Conservation (phyloP, 2,113 vertebrate genomes). For the Egretta garzetta region DNA sequence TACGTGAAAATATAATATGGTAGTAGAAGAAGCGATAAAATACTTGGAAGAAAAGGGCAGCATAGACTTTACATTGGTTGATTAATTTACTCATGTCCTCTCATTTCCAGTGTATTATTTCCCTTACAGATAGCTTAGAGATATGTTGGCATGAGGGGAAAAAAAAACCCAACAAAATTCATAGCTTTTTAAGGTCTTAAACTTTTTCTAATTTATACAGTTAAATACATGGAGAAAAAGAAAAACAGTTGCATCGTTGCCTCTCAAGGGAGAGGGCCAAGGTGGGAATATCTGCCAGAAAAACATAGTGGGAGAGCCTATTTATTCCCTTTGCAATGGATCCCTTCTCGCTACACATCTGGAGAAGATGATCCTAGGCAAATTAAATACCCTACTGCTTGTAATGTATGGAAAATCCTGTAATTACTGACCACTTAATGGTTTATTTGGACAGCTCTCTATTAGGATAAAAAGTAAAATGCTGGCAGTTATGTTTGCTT, state of each 20-base stretch:
- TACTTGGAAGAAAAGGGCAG: neutral
- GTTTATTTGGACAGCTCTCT: neutral
- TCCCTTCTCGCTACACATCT: neutral
- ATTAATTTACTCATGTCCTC: neutral
- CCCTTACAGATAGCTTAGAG: neutral
- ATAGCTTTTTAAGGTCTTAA: neutral
- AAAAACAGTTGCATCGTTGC: neutral
- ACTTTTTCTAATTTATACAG: neutral
- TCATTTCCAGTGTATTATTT: neutral
- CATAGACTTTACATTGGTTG: neutral
- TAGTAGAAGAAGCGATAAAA: neutral
- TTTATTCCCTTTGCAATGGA: neutral
- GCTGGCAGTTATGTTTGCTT: neutral
- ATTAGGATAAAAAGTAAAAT: neutral
- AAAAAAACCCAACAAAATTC: neutral
- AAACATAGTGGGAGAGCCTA: neutral
- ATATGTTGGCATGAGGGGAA: neutral
- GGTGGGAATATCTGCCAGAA: neutral
- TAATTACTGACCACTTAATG: neutral
- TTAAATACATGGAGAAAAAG: neutral
- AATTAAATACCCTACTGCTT: neutral
- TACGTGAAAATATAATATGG: neutral
- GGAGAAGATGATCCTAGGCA: neutral
- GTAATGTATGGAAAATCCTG: neutral
- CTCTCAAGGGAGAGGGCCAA: neutral